Base-by-base conservation (phyloP, 2,113 vertebrate species). In the Hipposideros armiger region DNA sequence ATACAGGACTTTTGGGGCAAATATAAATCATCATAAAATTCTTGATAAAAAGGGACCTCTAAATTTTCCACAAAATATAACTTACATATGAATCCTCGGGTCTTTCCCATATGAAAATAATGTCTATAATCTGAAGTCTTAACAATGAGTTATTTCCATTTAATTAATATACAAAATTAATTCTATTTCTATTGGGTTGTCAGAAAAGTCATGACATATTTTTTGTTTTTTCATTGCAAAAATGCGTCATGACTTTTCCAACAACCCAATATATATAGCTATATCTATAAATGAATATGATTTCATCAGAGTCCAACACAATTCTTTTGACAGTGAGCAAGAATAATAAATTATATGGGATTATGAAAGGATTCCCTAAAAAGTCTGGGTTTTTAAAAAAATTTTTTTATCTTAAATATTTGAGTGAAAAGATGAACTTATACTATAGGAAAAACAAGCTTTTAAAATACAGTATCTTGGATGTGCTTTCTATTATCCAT, bases 21-120 rank as follows among this genome's bases (percentile, higher is more conserved):
- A 94, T 67, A 56, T 15, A 90, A 80, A 77, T 58, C 24, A 78
- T 62, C 50, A 77, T 60, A 84, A 93, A 95, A 80, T 92, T 91
- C 45, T 84, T 81, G 66, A 92, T 60, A 87, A 94, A 96, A 88
- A 40, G 26, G 32, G 52, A 74, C 17, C 60, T 84, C 64, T 80
- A 91, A 47, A 74, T 76, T 89, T 83, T 84, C 66, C 52, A 92
- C 1, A 60, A 86, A 93, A 58, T 24, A 58, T 15, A 22, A 42
- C 15, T 91, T 95, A 78, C 90, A 69, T 73, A 45, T 62, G 80
- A 58, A 89, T 73, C 52, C 56, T 74, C 32, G 15, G 8, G 47
- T 47, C 24, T 82, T 90, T 60, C 36, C 62, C 32, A 72, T 62
- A 82, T 81, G 92, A 87, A 95, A 97, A 83, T 42, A 78, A 90